Conservation (phyloP, 2,797 vertebrate genomes). For the Rhinella marina region DNA sequence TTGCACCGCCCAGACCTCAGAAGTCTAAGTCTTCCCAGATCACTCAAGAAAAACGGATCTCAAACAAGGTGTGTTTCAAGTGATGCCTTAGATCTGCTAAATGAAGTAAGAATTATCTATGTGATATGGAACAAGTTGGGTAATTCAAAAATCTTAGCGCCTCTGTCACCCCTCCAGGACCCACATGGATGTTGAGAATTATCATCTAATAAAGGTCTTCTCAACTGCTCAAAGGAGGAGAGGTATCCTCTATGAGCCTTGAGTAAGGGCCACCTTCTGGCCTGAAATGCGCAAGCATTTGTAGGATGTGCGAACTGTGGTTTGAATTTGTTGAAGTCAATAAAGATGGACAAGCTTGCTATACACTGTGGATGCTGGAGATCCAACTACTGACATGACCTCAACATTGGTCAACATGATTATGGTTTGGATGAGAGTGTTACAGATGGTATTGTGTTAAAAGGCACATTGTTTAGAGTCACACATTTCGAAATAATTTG, state of each 20-base stretch:
- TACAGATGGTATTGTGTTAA: no score
- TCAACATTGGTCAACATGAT: background rate
- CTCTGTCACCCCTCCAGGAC: background rate
- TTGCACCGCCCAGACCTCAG: conserved; percentile 9
- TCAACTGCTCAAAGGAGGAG: background rate
- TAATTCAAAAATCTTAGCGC: background rate
- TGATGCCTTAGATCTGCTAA: background rate
- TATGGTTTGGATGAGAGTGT: background rate
- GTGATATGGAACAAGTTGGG: background rate
- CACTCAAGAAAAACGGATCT: conserved; percentile 33
- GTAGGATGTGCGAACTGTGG: no score
- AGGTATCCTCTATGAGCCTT: background rate
- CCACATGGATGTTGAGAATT: background rate
- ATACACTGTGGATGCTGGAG: no score
- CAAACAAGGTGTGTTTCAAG: conserved; percentile 53
- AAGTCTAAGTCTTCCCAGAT: conserved; percentile 32
- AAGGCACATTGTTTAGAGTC: no score
- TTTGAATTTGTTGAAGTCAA: no score
- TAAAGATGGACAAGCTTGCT: no score
- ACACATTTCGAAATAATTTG: background rate
- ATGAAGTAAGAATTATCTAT: background rate
- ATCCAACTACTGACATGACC: no score
- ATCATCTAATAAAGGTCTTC: background rate
- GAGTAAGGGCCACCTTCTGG: no score
- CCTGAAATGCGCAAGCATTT: no score